These are phyloP conservation scores for Pachydiplax longipennis DNA, from an alignment of 2,888 invertebrate species.

Conservation along the genomic window DNA sequence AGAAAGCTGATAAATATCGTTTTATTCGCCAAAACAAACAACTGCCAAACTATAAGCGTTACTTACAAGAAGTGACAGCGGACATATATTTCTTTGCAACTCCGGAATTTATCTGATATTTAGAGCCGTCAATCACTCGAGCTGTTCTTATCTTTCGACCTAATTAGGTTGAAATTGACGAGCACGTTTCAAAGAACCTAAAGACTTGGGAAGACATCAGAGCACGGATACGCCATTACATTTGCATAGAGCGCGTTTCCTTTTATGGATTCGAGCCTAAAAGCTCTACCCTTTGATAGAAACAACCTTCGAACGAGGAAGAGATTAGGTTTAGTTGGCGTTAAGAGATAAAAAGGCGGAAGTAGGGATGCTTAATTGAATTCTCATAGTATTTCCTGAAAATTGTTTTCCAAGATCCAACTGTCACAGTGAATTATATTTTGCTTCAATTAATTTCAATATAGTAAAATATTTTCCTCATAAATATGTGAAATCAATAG, in stretches of 20 bases:
- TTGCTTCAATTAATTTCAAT: no score
- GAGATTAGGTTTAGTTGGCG: neutral
- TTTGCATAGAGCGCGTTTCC: neutral
- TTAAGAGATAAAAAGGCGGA: neutral
- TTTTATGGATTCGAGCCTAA: neutral
- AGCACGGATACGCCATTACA: neutral
- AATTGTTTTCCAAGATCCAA: no score
- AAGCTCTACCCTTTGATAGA: neutral
- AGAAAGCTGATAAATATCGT: no score
- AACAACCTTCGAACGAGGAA: neutral
- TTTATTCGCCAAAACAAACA: no score
- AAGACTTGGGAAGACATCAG: neutral
- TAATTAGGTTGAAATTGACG: neutral
- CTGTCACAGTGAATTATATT: no score
- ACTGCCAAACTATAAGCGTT: no score
- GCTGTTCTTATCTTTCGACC: neutral
- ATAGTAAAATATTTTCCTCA: no score
- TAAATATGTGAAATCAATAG: no score
- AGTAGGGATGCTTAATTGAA: neutral
- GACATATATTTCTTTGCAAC: no score
- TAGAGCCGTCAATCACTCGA: neutral
- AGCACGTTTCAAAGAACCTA: neutral
- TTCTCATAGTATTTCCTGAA: no score
- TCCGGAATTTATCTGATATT: neutral
- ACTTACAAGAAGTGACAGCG: no score